These are phyloP conservation scores for Xylocopa sonorina DNA, from an alignment of 1,140 invertebrate species.

Conservation along the genomic window DNA sequence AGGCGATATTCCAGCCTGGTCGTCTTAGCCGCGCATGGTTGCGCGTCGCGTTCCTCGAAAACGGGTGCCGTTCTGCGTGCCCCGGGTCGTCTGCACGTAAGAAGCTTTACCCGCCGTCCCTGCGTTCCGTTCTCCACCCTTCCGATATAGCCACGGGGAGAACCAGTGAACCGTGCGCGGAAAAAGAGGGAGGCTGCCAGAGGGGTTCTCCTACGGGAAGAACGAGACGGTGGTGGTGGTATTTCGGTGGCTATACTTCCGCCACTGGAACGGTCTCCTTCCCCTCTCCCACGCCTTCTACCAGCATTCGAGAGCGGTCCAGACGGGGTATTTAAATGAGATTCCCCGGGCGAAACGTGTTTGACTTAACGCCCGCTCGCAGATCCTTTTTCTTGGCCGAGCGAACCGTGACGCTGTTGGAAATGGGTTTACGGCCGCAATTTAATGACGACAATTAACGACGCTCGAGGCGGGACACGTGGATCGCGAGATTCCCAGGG, in stretches of 20 bases:
- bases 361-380: constrained; percentile 25
- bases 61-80: constrained; percentile 7
- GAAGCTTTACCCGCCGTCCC: constrained; percentile 35
- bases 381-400: constrained; percentile 12
- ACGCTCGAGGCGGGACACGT: neutral
- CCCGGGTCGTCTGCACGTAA: constrained; percentile 24
- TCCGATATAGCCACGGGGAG: constrained; percentile 30
- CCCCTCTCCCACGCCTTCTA: neutral
- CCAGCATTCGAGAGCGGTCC: neutral
- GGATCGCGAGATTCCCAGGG: neutral
- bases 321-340: constrained; percentile 47
- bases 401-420: constrained; percentile 1
- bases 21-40: neutral
- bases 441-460: constrained; percentile 38
- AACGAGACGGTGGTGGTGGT: neutral
- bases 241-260: constrained; percentile 10
- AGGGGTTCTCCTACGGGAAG: neutral
- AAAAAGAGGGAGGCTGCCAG: neutral
- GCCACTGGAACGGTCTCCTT: neutral
- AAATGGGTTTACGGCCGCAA: constrained; percentile 25
- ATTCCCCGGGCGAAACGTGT: constrained; percentile 34
- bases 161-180: constrained; percentile 21
- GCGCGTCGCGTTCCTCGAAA: constrained; percentile 3
- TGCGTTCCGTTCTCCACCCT: constrained; percentile 9
- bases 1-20: constrained; percentile 20